These are phyloP conservation scores for Lasioglossum vierecki DNA, from an alignment of 2,888 invertebrate genomes.

Conservation along the genomic window DNA sequence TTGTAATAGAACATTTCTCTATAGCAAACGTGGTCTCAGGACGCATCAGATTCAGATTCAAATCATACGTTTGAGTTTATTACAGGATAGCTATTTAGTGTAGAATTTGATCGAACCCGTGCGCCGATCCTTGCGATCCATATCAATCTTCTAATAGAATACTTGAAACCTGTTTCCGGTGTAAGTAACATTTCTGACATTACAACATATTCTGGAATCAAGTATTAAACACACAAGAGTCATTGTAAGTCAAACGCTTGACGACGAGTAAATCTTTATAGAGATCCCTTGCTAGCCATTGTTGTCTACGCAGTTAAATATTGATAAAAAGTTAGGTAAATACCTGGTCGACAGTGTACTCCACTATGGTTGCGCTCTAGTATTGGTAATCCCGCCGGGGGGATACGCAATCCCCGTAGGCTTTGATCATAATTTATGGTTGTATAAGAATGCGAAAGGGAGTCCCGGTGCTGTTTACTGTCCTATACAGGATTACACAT, in stretches of 20 bases:
- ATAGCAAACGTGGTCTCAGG: no score
- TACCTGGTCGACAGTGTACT: conserved; percentile 46
- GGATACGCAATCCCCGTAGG: conserved; percentile 72
- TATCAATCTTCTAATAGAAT: neutral
- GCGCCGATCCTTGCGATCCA: no score
- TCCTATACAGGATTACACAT: conserved; percentile 76
- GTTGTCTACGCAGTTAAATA: neutral
- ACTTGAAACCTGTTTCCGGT: neutral
- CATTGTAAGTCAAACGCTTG: neutral
- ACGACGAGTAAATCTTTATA: neutral
- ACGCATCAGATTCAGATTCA: no score
- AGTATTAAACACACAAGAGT: neutral
- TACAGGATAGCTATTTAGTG: no score
- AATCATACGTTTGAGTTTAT: no score
- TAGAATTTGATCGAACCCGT: no score
- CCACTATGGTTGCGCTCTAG: conserved; percentile 49
- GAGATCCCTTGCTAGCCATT: neutral
- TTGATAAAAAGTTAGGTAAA: conserved; percentile 58
- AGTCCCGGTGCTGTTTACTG: conserved; percentile 77
- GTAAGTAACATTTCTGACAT: neutral
- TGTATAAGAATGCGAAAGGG: conserved; percentile 82
- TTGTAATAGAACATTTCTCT: no score
- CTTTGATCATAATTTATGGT: conserved; percentile 82
- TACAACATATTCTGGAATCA: neutral
- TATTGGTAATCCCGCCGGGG: conserved; percentile 71